A percentile compares a stretch with the other conserved stretches of the same genome.
Conservation (phyloP, 2,797 vertebrate species). For the Chrysocyon brachyurus region DNA sequence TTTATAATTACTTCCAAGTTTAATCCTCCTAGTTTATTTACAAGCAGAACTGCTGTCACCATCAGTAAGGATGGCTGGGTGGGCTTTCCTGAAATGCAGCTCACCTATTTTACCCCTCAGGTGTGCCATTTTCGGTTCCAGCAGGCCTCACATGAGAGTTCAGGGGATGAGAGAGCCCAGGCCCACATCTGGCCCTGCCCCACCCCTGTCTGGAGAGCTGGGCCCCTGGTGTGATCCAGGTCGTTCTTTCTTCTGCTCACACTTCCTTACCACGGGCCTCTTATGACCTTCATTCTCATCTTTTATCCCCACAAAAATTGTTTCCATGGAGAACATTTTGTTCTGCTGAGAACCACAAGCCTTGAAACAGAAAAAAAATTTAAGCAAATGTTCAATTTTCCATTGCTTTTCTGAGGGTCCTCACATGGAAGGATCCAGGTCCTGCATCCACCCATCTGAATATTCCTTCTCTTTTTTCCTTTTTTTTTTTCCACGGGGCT, state of each 20-base stretch:
- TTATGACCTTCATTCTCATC: background rate
- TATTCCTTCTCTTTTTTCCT: background rate
- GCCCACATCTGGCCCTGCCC: too few species aligned
- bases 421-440: background rate
- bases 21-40: background rate
- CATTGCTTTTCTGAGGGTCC: background rate
- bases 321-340: background rate
- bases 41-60: background rate
- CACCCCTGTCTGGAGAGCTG: fast-evolving
- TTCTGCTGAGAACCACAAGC: background rate
- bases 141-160: background rate
- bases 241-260: background rate
- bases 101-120: background rate
- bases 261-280: background rate
- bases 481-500: background rate
- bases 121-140: background rate
- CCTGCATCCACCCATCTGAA: background rate
- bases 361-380: background rate
- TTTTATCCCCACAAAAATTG: background rate
- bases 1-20: background rate
- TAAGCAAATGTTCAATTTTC: background rate
- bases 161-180: background rate
- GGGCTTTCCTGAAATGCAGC: background rate
- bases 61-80: background rate
- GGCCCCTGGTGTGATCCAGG: background rate